Percentiles rank a stretch among this genome's conserved stretches.
Conservation (phyloP, 2,113 vertebrate species). For the Gnathonemus echidnorhynchus region DNA sequence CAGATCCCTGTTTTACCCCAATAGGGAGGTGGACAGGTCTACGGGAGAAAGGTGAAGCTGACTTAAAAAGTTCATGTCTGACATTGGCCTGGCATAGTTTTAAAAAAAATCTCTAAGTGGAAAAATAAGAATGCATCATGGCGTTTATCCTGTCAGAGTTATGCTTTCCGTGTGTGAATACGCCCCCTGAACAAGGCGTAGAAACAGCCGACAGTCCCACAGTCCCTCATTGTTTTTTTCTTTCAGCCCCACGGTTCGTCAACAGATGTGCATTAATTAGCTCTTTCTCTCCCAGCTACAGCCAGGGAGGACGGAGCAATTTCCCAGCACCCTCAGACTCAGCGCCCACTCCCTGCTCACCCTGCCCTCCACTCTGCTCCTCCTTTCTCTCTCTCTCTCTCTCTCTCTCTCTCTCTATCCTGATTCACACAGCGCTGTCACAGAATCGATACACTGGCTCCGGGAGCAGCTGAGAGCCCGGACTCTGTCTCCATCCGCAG, state of each 20-base stretch:
- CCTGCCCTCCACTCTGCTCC: constrained; percentile 24
- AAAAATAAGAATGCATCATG: neutral
- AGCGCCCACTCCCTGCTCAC: constrained; percentile 24
- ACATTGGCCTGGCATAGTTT: neutral
- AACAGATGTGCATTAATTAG: constrained; percentile 16
- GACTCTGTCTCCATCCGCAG: constrained; percentile 22
- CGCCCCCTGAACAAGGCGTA: neutral
- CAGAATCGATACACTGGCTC: constrained; percentile 53
- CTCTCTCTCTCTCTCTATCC: constrained; percentile 35
- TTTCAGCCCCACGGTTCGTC: neutral
- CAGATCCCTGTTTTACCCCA: neutral
- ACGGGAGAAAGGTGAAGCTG: neutral
- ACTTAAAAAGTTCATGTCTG: neutral
- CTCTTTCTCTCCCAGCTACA: neutral
- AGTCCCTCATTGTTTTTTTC: neutral
- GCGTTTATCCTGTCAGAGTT: neutral
- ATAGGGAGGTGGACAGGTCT: neutral
- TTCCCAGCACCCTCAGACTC: neutral
- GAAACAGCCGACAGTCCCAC: neutral
- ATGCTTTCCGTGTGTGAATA: neutral
- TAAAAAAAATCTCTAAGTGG: neutral
- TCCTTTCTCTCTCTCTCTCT: constrained; percentile 25
- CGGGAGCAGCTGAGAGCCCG: neutral
- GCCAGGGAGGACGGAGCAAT: neutral
- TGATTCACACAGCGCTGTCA: constrained; percentile 51